Percentiles rank a stretch among this genome's conserved stretches.
phyloP scores from a whole-genome alignment of 2,113 vertebrate species.

The Theropithecus gelada region DNA sequence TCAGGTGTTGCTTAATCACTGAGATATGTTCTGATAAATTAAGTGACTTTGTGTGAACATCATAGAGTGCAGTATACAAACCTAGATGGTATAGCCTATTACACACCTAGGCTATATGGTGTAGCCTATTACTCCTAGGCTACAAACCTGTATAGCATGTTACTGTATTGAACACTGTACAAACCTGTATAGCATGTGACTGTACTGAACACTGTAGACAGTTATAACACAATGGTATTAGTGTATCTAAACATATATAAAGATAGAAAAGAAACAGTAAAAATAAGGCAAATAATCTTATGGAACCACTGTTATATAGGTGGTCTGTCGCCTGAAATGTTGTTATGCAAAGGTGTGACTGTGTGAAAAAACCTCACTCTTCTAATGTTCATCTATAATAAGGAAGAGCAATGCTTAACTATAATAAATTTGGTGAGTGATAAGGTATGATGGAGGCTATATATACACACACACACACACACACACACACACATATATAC shows the following conservation, averaged over 20 bases:
- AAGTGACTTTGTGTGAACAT: background rate
- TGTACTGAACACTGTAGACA: background rate
- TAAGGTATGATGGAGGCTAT: background rate
- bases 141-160: background rate
- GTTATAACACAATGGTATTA: background rate
- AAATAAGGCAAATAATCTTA: background rate
- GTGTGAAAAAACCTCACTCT: background rate
- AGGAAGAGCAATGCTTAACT: background rate
- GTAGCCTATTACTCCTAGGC: background rate
- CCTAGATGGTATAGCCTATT: background rate
- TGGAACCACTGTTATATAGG: background rate
- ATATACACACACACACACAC: background rate
- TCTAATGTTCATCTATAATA: background rate
- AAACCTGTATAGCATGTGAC: background rate
- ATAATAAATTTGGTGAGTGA: background rate
- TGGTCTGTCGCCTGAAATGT: background rate
- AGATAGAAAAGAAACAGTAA: background rate
- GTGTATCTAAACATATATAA: background rate
- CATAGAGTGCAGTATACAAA: background rate
- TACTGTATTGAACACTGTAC: background rate
- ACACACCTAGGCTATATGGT: background rate
- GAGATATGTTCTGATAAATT: background rate
- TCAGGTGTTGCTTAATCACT: background rate
- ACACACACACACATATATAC: fast-evolving
- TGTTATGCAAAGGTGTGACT: background rate